Base-by-base conservation (phyloP, 2,888 invertebrate genomes). In the Lasius platythorax region DNA sequence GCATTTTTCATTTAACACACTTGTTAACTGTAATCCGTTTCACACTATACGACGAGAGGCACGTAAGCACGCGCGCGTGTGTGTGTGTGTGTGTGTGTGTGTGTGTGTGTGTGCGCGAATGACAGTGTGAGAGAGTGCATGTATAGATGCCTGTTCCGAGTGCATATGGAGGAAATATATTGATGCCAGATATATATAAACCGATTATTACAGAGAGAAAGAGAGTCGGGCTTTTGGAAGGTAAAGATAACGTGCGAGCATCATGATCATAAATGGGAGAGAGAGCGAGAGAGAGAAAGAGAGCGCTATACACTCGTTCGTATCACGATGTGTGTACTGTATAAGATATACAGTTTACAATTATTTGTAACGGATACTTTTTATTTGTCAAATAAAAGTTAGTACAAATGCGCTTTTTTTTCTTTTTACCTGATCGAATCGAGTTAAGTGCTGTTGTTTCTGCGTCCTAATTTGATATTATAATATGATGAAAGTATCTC, bases 321-420 rank as follows among this genome's bases (percentile, higher is more conserved):
- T 88, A 91, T 90, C 88, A 90, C 88, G 85, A 88, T 90, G 89
- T 90, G 91, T 92, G 92, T 93, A 92, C 88, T 91, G 90, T 89
- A 92, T 93, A 93, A 93, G 91, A 92, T 91, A 91, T 93, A 93
- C 92, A 91, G 91, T 94, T 93, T 94, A 93, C 93, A 92, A 93
- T 94, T 93, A 94, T 94, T 94, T 94, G 94, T 94, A 94, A 93
- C 90, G 91, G 89, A 93, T 92, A 92, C 92, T 93, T 94, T 93
- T 94, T 94, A 93, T 94, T 94, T 94, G 94, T 93, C 93, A 91
- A 94, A 94, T 94, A 94, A 94, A 93, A 93, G 88, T 94, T 94
- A 94, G 94, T 94, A 94, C 94, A 94, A 94, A 94, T 40, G 1
- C 3, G 50, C 18, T 12, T 9, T 68, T 43, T 37, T 68, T 43